phyloP scores from a whole-genome alignment of 2,113 vertebrate species.

The Rissa tridactyla region DNA sequence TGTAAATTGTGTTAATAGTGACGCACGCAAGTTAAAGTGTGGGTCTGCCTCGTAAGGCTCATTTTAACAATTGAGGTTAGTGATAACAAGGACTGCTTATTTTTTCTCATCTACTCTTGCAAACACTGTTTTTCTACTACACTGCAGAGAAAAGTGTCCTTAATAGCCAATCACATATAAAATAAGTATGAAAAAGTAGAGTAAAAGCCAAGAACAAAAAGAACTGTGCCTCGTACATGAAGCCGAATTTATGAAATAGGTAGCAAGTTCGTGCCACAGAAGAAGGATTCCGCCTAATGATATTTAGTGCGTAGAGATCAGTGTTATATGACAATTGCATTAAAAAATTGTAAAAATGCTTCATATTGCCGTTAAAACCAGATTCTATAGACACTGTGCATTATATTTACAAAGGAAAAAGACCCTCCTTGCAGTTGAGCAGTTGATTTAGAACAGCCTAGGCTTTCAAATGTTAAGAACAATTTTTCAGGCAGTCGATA shows the following conservation, averaged over 20 bases:
- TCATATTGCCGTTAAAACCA: background rate
- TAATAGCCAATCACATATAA: background rate
- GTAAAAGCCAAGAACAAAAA: background rate
- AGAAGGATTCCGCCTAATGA: background rate
- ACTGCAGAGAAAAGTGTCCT: background rate
- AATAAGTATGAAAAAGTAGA: background rate
- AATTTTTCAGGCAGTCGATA: background rate
- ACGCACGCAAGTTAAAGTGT: background rate
- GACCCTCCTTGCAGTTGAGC: background rate
- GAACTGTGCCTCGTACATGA: background rate
- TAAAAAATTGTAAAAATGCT: background rate
- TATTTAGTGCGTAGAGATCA: background rate
- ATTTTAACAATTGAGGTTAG: background rate
- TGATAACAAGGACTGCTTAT: background rate
- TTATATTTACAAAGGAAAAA: background rate
- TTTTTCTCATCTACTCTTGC: background rate
- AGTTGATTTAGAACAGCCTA: background rate
- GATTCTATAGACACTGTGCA: background rate
- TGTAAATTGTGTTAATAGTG: background rate
- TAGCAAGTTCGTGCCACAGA: background rate
- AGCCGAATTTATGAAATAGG: background rate
- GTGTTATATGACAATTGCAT: background rate
- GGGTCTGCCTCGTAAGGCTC: background rate
- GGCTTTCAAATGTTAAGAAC: background rate
- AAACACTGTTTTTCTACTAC: background rate